phyloP scores from a whole-genome alignment of 2,797 vertebrate genomes.

The Dallia pectoralis region DNA sequence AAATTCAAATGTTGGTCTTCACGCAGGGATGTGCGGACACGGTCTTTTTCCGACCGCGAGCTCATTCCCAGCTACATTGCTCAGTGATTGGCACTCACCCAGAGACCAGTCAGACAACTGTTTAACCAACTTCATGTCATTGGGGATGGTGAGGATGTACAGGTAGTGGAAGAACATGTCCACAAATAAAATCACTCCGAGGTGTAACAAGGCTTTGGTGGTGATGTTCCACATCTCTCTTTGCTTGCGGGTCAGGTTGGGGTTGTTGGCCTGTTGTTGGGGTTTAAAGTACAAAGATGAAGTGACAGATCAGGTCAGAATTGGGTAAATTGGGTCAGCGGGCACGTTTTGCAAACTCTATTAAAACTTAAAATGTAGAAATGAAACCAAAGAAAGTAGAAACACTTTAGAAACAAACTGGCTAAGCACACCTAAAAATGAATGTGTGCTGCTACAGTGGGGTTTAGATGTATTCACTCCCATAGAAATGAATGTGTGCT shows the following conservation, averaged over 20 bases:
- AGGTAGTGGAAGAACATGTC: constrained; percentile 96
- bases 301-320: too few species aligned
- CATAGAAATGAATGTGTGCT: too few species aligned
- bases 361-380: not conserved
- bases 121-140: constrained; percentile 84
- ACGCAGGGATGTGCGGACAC: not conserved
- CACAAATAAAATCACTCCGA: constrained; percentile 79
- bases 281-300: not conserved
- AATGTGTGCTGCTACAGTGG: too few species aligned
- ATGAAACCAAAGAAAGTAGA: not conserved
- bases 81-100: constrained; percentile 70
- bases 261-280: constrained; percentile 77
- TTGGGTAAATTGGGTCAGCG: too few species aligned
- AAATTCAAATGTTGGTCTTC: not conserved
- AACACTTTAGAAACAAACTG: not conserved
- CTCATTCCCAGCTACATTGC: not conserved
- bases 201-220: constrained; percentile 78
- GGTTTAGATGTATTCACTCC: too few species aligned
- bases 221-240: constrained; percentile 89
- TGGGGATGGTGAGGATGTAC: constrained; percentile 95
- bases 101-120: constrained; percentile 90
- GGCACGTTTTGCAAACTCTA: too few species aligned
- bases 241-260: constrained; percentile 80
- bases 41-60: not conserved
- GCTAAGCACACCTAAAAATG: too few species aligned